These are phyloP conservation scores for Hyppa rectilinea DNA, from an alignment of 2,888 invertebrate species.

Conservation along the genomic window DNA sequence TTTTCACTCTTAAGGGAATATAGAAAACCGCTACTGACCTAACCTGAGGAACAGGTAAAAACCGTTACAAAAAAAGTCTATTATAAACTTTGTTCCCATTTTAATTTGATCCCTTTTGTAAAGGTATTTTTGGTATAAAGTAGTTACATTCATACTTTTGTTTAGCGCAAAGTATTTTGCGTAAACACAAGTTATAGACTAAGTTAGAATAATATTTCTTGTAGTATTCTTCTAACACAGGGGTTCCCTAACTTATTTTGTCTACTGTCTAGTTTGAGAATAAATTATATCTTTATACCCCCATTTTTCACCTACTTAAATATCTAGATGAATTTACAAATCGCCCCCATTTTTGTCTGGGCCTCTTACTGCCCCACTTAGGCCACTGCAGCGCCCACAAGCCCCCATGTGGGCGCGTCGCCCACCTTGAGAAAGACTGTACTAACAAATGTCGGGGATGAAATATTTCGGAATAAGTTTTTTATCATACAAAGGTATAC, in stretches of 20 bases:
- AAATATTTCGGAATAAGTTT: neutral
- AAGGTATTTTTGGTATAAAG: conserved; percentile 35
- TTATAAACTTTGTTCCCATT: conserved; percentile 43
- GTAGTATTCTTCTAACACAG: conserved; percentile 12
- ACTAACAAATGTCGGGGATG: conserved; percentile 9
- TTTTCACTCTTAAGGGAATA: conserved; percentile 23
- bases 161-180: conserved; percentile 47
- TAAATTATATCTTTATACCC: no score
- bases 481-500: neutral
- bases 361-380: no score
- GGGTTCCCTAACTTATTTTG: no score
- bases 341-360: no score
- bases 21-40: conserved; percentile 36
- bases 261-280: no score
- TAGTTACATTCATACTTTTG: conserved; percentile 41
- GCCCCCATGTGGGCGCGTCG: no score
- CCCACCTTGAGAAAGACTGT: no score
- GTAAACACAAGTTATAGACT: conserved; percentile 23
- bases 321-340: no score
- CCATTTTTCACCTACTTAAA: no score
- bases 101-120: conserved; percentile 47
- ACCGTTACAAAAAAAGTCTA: conserved; percentile 45
- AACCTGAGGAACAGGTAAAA: conserved; percentile 42
- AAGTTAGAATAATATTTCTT: conserved; percentile 34
- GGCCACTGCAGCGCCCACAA: no score